A percentile compares a stretch with the other conserved stretches of the same genome.
Evolutionary conservation across 2,797 vertebrate species (phyloP).

Genomic region (Epinephelus coioides): DNA sequence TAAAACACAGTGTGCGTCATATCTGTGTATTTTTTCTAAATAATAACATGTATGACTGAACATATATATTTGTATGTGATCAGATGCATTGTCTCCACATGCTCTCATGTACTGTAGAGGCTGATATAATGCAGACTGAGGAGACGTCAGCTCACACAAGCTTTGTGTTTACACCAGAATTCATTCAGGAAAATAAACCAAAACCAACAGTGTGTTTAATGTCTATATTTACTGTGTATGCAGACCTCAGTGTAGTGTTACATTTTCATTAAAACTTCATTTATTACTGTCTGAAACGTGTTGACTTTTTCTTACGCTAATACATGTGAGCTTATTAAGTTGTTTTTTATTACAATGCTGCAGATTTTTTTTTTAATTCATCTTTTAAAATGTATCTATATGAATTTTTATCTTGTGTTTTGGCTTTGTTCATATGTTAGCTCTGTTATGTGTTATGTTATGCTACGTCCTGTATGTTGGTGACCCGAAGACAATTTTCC

Average conservation of each 20-base stretch:
- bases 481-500: too few species aligned
- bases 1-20: neutral
- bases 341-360: neutral
- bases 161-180: neutral
- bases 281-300: conserved; percentile 1
- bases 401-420: too few species aligned
- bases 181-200: neutral
- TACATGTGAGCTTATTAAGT: neutral
- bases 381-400: too few species aligned
- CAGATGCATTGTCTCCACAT: conserved; percentile 1
- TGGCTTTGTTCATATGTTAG: too few species aligned
- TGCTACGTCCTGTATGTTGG: too few species aligned
- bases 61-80: neutral
- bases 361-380: neutral
- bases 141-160: conserved; percentile 3
- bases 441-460: too few species aligned
- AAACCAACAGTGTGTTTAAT: conserved; percentile 3
- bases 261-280: conserved; percentile 14
- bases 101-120: neutral
- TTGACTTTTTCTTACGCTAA: neutral
- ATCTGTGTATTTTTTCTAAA: neutral
- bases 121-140: neutral
- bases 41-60: conserved; percentile 5
- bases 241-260: neutral
- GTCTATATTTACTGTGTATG: neutral